Evolutionary conservation across 2,113 vertebrate genomes (phyloP).

Genomic region (Sitta europaea): DNA sequence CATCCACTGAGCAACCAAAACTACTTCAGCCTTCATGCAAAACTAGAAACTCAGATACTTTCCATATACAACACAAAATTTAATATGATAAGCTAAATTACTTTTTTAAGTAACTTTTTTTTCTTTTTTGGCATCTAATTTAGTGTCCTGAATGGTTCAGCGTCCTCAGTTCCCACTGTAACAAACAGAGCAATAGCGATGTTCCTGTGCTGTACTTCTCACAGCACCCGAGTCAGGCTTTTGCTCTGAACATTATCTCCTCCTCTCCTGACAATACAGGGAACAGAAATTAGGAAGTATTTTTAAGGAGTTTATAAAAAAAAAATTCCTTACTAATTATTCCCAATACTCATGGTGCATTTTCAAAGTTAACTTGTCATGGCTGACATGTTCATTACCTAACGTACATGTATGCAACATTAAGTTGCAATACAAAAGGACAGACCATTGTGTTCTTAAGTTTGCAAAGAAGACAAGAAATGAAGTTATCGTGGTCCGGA

Average conservation of each 20-base stretch:
- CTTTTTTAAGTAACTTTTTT: not conserved
- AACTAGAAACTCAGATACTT: not conserved
- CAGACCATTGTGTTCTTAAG: not conserved
- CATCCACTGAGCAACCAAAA: not conserved
- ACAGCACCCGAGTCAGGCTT: not conserved
- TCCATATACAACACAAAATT: not conserved
- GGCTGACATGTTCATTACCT: rapidly evolving
- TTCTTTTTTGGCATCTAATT: not conserved
- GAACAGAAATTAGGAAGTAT: not conserved
- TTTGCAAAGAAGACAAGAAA: not conserved
- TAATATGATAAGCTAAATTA: not conserved
- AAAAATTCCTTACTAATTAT: not conserved
- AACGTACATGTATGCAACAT: rapidly evolving
- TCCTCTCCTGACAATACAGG: not conserved
- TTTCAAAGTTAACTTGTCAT: not conserved
- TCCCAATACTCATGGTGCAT: not conserved
- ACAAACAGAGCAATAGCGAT: rapidly evolving
- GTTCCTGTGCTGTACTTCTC: rapidly evolving
- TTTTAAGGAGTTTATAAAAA: not conserved
- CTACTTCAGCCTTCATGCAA: not conserved
- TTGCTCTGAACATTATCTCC: not conserved
- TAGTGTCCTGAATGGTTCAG: not conserved
- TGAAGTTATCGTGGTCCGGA: not conserved
- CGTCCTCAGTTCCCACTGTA: not conserved
- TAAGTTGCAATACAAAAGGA: not conserved